These are phyloP conservation scores for Hanleya hanleyi DNA, from an alignment of 2,888 invertebrate genomes.

Conservation along the genomic window DNA sequence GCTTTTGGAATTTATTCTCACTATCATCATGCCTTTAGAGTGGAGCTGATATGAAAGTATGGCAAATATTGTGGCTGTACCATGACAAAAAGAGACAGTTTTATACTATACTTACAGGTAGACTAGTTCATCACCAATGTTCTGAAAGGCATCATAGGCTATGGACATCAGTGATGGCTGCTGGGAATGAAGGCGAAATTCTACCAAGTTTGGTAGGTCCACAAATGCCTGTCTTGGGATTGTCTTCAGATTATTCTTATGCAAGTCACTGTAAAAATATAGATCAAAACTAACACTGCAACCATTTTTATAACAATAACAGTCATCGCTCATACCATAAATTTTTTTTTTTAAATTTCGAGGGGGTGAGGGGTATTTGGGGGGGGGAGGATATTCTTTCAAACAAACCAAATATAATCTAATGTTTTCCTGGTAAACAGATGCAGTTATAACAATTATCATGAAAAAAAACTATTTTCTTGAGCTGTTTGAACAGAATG, in stretches of 20 bases:
- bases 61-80: neutral
- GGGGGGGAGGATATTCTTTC: neutral
- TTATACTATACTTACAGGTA: conserved; percentile 45
- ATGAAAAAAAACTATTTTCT: no score
- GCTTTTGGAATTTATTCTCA: no score
- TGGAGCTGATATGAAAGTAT: no score
- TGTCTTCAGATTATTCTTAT: conserved; percentile 45
- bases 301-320: neutral
- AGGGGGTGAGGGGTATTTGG: neutral
- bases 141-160: conserved; percentile 52
- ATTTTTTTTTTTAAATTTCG: neutral
- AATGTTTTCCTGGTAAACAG: no score
- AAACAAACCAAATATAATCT: no score
- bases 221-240: conserved; percentile 44
- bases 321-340: neutral
- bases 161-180: conserved; percentile 46
- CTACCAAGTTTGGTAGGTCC: conserved; percentile 50
- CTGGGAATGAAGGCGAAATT: conserved; percentile 56
- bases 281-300: neutral
- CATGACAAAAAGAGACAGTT: no score
- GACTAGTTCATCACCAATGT: conserved; percentile 47
- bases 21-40: no score
- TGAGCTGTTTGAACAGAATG: no score
- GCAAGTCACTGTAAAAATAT: conserved; percentile 47
- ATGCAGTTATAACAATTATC: no score